phyloP scores from a whole-genome alignment of 2,113 vertebrate species.

The Solea solea region DNA sequence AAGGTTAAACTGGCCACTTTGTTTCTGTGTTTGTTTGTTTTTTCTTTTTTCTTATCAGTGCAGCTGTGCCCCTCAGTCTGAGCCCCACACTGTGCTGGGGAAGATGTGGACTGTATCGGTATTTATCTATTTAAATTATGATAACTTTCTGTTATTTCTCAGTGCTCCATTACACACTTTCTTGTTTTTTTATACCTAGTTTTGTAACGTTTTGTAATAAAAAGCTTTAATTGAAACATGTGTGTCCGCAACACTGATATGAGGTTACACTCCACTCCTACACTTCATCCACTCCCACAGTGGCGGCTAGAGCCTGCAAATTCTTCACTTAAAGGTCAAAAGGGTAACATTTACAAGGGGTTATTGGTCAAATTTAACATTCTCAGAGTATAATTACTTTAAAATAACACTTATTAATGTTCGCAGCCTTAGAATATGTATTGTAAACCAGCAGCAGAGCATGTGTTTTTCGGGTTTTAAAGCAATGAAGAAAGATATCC shows the following conservation, averaged over 20 bases:
- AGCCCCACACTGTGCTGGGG: slow-evolving; percentile 9
- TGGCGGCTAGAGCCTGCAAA: background rate
- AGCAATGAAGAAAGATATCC: too few relatives aligned
- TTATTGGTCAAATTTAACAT: too few relatives aligned
- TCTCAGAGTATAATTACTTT: too few relatives aligned
- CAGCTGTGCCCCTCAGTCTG: slow-evolving; percentile 56
- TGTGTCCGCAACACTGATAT: background rate
- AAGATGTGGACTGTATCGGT: slow-evolving; percentile 47
- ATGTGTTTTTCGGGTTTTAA: too few relatives aligned
- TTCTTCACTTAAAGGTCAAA: background rate
- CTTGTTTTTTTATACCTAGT: slow-evolving; percentile 40
- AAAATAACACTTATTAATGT: too few relatives aligned
- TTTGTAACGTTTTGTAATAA: slow-evolving; percentile 76
- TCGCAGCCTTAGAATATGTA: too few relatives aligned
- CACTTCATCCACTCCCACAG: background rate
- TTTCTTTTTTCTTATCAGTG: slow-evolving; percentile 44
- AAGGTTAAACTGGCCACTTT: slow-evolving; percentile 45
- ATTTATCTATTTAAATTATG: slow-evolving; percentile 82
- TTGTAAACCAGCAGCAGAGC: too few relatives aligned
- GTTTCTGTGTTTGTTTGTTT: slow-evolving; percentile 44
- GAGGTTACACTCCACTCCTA: background rate
- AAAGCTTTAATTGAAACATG: slow-evolving; percentile 41
- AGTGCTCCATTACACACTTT: slow-evolving; percentile 22
- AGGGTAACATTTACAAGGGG: too few relatives aligned
- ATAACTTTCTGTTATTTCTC: slow-evolving; percentile 63